These are phyloP conservation scores for Agapornis canus DNA, from an alignment of 2,797 vertebrate genomes.

Conservation along the genomic window DNA sequence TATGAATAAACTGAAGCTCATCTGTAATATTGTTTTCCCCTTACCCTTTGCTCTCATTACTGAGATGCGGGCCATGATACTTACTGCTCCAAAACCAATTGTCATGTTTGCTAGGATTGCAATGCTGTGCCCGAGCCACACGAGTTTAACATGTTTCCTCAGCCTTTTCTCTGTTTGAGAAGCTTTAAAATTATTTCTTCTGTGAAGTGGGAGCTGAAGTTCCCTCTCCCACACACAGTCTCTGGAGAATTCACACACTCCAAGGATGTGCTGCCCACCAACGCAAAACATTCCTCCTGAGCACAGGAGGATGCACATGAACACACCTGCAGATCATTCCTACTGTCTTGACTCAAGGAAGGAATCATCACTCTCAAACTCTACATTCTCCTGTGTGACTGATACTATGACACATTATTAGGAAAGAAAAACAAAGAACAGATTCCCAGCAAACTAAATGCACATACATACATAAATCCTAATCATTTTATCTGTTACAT, in stretches of 20 bases:
- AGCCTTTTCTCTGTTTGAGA: neutral
- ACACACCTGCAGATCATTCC: neutral
- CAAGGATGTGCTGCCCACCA: neutral
- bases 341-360: neutral
- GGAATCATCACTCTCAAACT: neutral
- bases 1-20: neutral
- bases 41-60: neutral
- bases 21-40: neutral
- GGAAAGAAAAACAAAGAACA: neutral
- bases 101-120: neutral
- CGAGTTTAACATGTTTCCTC: neutral
- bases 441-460: neutral
- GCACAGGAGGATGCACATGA: neutral
- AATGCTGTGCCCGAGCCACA: neutral
- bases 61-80: neutral
- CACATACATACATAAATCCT: neutral
- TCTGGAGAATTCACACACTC: neutral
- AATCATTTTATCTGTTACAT: neutral
- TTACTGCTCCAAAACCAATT: neutral
- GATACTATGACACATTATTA: neutral
- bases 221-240: neutral
- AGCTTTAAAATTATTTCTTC: neutral
- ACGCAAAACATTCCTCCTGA: accelerated
- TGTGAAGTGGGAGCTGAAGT: neutral
- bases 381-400: neutral